A percentile compares a stretch with the other conserved stretches of the same genome.
Evolutionary conservation across 2,113 vertebrate species (phyloP).

Genomic region (Petroica traversi): DNA sequence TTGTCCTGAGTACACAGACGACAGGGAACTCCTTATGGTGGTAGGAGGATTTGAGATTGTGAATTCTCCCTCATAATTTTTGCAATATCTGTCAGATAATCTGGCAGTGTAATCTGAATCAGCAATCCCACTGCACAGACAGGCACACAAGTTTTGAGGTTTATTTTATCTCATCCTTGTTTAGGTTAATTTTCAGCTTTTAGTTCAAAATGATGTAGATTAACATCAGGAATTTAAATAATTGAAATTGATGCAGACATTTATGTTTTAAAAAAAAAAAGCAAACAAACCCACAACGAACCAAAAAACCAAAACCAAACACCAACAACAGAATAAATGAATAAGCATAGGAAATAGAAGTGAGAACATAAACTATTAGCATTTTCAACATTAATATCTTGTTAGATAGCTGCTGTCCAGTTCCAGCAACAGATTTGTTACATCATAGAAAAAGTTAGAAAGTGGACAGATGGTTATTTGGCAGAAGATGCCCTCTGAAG

Average conservation of each 20-base stretch:
- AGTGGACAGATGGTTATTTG: not conserved
- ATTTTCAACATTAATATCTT: not conserved
- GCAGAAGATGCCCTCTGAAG: not conserved
- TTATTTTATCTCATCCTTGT: not conserved
- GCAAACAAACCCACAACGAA: not conserved
- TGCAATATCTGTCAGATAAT: not conserved
- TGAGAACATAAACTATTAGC: not conserved
- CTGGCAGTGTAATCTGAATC: not conserved
- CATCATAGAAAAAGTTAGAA: not conserved
- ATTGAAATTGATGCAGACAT: not conserved
- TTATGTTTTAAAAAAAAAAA: not conserved
- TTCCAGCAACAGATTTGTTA: not conserved
- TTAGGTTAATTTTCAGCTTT: not conserved
- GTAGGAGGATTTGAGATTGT: not conserved
- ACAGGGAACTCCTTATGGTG: fast-evolving
- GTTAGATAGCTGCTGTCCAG: not conserved
- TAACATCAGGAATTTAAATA: not conserved
- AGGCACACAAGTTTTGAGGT: not conserved
- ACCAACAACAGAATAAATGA: not conserved
- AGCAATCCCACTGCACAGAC: not conserved
- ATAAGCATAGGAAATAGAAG: not conserved
- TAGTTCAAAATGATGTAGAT: not conserved
- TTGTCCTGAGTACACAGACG: not conserved
- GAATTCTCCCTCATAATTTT: not conserved
- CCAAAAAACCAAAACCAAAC: not conserved